Base-by-base conservation (phyloP, 2,888 invertebrate species). In the Ectemnius continuus region DNA sequence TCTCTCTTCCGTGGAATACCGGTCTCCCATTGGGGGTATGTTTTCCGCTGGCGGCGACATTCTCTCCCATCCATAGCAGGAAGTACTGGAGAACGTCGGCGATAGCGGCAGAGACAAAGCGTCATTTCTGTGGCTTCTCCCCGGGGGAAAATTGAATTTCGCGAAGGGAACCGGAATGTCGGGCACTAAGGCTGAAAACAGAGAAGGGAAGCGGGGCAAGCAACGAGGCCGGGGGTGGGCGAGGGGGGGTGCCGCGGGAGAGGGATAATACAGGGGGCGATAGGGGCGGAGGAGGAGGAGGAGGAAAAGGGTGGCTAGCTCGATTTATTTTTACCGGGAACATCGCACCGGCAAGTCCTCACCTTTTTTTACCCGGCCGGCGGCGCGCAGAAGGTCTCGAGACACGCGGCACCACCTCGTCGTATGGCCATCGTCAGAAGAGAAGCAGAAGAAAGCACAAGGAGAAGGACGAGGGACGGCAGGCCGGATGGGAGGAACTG, bases 281-380 rank as follows among this genome's bases (percentile, higher is more conserved):
- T 67, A 18, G 48, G 63, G 64, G 61, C 28, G 28, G 63, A 62
- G 58, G 52, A n/a, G 64, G 2, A 67, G 14, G 46, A 63, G 61
- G 61, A 6, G 36, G 63, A 63, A 52, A 52, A 26, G 45, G 60
- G 28, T 16, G n/a, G 48, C 16, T 28, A 8, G 18, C 47, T 56
- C 66, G 66, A 76, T 70, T 76, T 73, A 70, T 78, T 73, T 78
- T 76, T 66, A 61, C 48, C 52, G 47, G 36, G 73, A 47, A 61
- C 61, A 47, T 36, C 36, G 67, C 58, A 61, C 63, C 67, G 67
- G 65, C 61, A 68, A 65, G n/a, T 63, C 20, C 58, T 16, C 16
- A 13, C 64, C 62, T 67, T 75, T 60, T 64, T 73, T 60, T 56
- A 20, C 20, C 65, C 36, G 36, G 11, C 36, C 8, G 36, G 36